Evolutionary conservation across 1,140 invertebrate species (phyloP).

Genomic region (Aphaenogaster rudis): DNA sequence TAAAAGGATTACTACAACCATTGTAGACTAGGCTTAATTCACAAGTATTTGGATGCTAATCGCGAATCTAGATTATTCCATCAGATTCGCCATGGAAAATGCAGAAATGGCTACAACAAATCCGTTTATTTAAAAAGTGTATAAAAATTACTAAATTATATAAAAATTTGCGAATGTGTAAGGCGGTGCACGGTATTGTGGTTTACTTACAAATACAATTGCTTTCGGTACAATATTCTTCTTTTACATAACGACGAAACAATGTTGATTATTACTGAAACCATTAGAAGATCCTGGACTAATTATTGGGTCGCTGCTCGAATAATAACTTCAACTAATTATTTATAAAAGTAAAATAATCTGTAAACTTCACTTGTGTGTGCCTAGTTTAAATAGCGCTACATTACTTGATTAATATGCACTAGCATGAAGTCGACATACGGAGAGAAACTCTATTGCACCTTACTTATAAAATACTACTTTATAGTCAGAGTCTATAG

Average conservation of each 20-base stretch:
- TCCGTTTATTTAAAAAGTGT: slow-evolving; percentile 80
- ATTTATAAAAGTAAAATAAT: slow-evolving; percentile 25
- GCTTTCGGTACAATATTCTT: slow-evolving; percentile 20
- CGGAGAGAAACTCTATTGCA: slow-evolving; percentile 66
- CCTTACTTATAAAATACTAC: slow-evolving; percentile 45
- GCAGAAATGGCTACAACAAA: slow-evolving; percentile 70
- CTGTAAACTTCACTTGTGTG: not conserved
- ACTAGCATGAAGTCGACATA: slow-evolving; percentile 48
- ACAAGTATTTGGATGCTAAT: not conserved
- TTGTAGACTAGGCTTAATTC: not conserved
- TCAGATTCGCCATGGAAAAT: slow-evolving; percentile 7
- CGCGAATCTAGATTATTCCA: not conserved
- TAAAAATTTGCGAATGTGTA: slow-evolving; percentile 57
- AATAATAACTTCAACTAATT: not conserved
- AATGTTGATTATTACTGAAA: slow-evolving; percentile 8
- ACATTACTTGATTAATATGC: slow-evolving; percentile 62
- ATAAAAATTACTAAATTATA: slow-evolving; percentile 76
- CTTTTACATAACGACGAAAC: slow-evolving; percentile 17
- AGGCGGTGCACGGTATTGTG: not conserved
- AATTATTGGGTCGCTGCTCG: not conserved
- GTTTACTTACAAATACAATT: slow-evolving; percentile 28
- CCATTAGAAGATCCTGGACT: slow-evolving; percentile 1
- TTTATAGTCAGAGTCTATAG: slow-evolving; percentile 46
- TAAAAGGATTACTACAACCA: too few relatives aligned
- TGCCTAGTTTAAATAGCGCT: slow-evolving; percentile 59